Conservation (phyloP, 2,797 vertebrate species). For the Apogon talboti region DNA sequence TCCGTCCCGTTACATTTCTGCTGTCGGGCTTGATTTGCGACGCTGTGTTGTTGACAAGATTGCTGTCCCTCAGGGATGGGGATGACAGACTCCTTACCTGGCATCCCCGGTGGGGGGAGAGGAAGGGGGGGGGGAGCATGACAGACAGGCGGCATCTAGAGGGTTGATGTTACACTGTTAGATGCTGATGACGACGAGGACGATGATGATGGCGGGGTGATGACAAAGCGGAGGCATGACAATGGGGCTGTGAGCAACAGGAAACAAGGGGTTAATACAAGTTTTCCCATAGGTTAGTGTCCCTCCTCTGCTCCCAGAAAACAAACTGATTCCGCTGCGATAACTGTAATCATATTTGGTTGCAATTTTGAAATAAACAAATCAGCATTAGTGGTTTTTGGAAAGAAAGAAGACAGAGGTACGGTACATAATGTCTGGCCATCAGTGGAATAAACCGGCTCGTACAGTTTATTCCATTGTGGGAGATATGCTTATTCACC, state of each 20-base stretch:
- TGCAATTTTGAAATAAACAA: slow-evolving; percentile 3
- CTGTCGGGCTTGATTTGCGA: slow-evolving; percentile 58
- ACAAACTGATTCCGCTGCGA: slow-evolving; percentile 5
- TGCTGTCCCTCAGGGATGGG: slow-evolving; percentile 48
- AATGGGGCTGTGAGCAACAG: slow-evolving; percentile 57
- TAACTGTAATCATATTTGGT: slow-evolving; percentile 2
- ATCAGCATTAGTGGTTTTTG: not conserved
- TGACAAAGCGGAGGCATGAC: slow-evolving; percentile 60
- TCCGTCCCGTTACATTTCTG: slow-evolving; percentile 23
- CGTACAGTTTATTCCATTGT: not conserved
- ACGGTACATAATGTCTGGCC: not conserved
- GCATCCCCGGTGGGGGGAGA: slow-evolving; percentile 19
- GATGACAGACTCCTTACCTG: slow-evolving; percentile 80
- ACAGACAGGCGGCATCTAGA: slow-evolving; percentile 73
- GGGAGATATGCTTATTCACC: not conserved
- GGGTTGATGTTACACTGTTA: slow-evolving; percentile 73
- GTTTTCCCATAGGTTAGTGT: slow-evolving; percentile 3
- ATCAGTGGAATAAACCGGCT: not conserved
- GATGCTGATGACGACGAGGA: slow-evolving; percentile 75
- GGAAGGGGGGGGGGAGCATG: slow-evolving; percentile 35
- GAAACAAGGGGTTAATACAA: slow-evolving; percentile 62
- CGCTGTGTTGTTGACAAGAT: slow-evolving; percentile 58
- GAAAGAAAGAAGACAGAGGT: not conserved
- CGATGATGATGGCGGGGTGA: slow-evolving; percentile 67
- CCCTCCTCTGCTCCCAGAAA: slow-evolving; percentile 17